Evolutionary conservation across 2,113 vertebrate species (phyloP).

Genomic region (Mus spicilegus): DNA sequence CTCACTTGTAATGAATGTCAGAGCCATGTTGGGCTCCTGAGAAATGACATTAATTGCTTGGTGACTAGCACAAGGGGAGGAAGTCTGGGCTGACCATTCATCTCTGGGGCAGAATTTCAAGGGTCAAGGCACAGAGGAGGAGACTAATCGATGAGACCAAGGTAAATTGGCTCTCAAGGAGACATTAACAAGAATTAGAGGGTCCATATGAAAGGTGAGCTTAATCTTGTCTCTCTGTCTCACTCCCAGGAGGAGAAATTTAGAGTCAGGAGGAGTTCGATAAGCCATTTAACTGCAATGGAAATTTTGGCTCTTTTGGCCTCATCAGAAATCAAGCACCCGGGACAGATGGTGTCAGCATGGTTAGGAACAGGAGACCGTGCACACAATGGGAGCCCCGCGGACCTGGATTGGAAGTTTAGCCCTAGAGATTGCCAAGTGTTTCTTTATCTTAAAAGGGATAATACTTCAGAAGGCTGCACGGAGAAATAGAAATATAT

Average conservation of each 20-base stretch:
- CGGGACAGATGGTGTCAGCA: neutral
- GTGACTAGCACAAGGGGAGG: neutral
- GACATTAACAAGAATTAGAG: constrained; percentile 24
- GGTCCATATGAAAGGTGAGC: neutral
- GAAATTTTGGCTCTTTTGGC: neutral
- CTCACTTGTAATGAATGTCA: neutral
- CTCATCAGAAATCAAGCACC: neutral
- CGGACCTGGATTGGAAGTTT: neutral
- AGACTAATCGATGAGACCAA: neutral
- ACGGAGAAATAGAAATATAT: neutral
- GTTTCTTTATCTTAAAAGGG: neutral
- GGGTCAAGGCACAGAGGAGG: neutral
- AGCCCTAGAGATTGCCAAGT: neutral
- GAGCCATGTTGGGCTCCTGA: neutral
- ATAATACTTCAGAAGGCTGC: neutral
- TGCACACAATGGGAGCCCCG: rapidly evolving
- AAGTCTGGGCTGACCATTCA: neutral
- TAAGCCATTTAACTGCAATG: neutral
- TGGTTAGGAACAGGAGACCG: neutral
- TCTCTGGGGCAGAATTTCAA: neutral
- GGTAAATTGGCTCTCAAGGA: neutral
- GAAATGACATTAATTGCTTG: constrained; percentile 13
- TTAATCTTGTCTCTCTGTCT: neutral
- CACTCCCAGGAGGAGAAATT: neutral
- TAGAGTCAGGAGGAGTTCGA: neutral